A percentile compares a stretch with the other conserved stretches of the same genome.
Conservation (phyloP, 2,113 vertebrate genomes). For the Echinops telfairi region DNA sequence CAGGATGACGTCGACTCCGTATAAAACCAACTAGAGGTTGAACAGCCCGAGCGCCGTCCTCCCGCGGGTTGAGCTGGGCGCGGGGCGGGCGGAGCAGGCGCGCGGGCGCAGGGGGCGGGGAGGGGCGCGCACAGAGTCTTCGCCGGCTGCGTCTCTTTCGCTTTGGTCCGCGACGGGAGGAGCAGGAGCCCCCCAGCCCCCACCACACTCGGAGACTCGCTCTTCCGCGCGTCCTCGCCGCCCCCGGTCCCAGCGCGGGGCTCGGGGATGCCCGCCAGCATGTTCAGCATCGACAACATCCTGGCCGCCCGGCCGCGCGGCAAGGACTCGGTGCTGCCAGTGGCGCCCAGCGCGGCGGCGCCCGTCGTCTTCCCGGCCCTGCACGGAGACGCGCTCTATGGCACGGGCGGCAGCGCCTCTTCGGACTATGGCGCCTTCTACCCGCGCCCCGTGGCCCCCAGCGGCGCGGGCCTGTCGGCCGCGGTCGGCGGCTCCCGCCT, state of each 20-base stretch:
- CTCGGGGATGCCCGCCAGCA: constrained; percentile 95
- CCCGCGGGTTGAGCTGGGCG: constrained; percentile 84
- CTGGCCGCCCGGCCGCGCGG: constrained; percentile 96
- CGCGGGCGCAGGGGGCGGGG: constrained; percentile 77
- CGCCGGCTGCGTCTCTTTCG: constrained; percentile 63
- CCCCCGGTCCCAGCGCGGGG: constrained; percentile 75
- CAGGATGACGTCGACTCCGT: constrained; percentile 95
- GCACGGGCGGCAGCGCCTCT: constrained; percentile 70
- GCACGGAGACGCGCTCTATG: constrained; percentile 93
- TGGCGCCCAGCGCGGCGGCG: constrained; percentile 89
- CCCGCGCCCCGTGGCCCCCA: constrained; percentile 90
- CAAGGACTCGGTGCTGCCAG: constrained; percentile 93
- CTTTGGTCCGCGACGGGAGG: constrained; percentile 57
- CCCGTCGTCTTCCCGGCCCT: constrained; percentile 93
- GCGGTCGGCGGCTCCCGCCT: constrained; percentile 91
- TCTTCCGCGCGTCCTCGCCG: constrained; percentile 49
- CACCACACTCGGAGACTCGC: constrained; percentile 31
- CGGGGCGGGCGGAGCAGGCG: constrained; percentile 78
- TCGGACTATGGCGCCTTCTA: constrained; percentile 96
- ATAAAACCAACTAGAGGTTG: constrained; percentile 93
- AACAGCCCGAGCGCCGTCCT: constrained; percentile 86
- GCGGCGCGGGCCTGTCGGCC: constrained; percentile 89
- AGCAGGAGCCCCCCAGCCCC: background rate
- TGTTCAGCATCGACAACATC: constrained; percentile 99
- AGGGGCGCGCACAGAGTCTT: constrained; percentile 70